phyloP scores from a whole-genome alignment of 1,140 invertebrate genomes.

The Epicauta chinensis region DNA sequence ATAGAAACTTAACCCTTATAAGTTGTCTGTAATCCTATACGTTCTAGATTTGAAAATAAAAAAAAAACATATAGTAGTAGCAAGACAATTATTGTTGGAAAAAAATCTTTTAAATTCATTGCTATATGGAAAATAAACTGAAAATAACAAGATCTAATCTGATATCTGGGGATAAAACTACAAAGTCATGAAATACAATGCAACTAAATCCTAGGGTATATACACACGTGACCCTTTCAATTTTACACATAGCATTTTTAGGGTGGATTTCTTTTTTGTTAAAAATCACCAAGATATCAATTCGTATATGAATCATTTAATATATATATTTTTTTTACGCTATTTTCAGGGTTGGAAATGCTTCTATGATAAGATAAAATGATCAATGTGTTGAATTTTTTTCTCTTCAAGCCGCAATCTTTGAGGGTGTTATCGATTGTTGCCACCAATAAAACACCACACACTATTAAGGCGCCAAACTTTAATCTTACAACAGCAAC shows the following conservation, averaged over 20 bases:
- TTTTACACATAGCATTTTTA: constrained; percentile 18
- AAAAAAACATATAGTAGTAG: not conserved
- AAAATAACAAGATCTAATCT: constrained; percentile 13
- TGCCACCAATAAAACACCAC: no score
- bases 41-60: constrained; percentile 9
- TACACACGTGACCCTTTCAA: constrained; percentile 32
- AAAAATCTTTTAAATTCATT: no score
- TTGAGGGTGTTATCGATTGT: no score
- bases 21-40: constrained; percentile 9
- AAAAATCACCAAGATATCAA: constrained; percentile 25
- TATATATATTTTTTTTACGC: constrained; percentile 1
- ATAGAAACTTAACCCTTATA: constrained; percentile 14
- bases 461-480: no score
- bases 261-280: constrained; percentile 21
- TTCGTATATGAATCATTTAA: constrained; percentile 32
- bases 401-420: no score
- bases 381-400: no score
- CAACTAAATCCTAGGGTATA: constrained; percentile 16
- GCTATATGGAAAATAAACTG: no score
- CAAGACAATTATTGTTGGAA: no score
- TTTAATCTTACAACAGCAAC: no score
- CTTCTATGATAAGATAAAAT: constrained; percentile 9
- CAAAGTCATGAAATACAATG: constrained; percentile 35
- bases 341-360: constrained; percentile 17
- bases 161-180: constrained; percentile 26